Evolutionary conservation across 2,113 vertebrate genomes (phyloP).

Genomic region (Dissostichus mawsoni): DNA sequence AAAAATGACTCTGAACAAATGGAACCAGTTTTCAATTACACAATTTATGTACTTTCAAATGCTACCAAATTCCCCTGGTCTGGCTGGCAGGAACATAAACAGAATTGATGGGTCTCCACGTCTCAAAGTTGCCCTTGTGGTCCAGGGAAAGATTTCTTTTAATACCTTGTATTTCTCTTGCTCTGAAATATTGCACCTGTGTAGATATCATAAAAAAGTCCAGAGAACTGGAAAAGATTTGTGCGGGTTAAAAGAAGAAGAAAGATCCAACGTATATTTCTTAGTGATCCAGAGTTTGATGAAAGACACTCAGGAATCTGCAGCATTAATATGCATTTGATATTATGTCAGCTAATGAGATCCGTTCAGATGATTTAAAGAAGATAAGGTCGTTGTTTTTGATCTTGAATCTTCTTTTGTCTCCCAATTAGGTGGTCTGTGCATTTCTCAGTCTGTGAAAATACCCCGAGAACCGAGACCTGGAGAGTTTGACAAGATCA

Average conservation of each 20-base stretch:
- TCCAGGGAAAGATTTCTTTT: slow-evolving; percentile 58
- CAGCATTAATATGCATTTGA: background rate
- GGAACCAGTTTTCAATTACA: slow-evolving; percentile 51
- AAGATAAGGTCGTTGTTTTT: background rate
- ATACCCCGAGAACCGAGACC: slow-evolving; percentile 92
- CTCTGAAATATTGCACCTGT: slow-evolving; percentile 61
- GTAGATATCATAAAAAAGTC: slow-evolving; percentile 43
- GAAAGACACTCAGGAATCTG: background rate
- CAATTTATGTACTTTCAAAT: slow-evolving; percentile 53
- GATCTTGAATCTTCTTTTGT: background rate
- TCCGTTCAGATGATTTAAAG: background rate
- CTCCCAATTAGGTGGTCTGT: slow-evolving; percentile 87
- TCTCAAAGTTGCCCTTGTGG: slow-evolving; percentile 51
- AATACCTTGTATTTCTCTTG: slow-evolving; percentile 52
- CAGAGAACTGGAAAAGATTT: slow-evolving; percentile 32
- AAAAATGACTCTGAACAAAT: slow-evolving; percentile 45
- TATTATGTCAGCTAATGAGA: slow-evolving; percentile 2
- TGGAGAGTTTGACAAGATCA: slow-evolving; percentile 95
- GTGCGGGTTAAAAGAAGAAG: slow-evolving; percentile 20
- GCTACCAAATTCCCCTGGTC: slow-evolving; percentile 29
- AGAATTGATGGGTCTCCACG: slow-evolving; percentile 58
- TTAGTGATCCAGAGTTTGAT: background rate
- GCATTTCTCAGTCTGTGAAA: slow-evolving; percentile 95
- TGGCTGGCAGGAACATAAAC: slow-evolving; percentile 62
- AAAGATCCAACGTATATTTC: background rate